These are phyloP conservation scores for Phrynocephalus guinanensis DNA, from an alignment of 2,797 vertebrate species.

Conservation along the genomic window DNA sequence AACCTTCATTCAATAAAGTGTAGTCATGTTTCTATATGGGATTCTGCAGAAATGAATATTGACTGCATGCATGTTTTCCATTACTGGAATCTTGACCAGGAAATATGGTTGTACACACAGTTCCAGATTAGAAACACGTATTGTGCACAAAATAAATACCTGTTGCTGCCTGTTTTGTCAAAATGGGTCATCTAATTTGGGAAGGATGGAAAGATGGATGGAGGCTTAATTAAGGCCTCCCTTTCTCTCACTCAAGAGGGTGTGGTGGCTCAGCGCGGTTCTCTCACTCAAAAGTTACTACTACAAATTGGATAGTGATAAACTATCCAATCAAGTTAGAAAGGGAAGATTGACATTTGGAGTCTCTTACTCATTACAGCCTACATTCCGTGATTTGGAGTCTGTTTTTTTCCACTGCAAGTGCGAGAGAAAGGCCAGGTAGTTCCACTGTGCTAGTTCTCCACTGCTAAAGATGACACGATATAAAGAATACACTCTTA, in stretches of 20 bases:
- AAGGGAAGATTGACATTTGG: no score
- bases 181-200: background rate
- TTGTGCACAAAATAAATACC: no score
- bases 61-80: background rate
- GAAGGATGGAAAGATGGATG: background rate
- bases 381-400: no score
- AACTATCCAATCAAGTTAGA: no score
- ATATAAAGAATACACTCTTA: background rate
- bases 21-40: background rate
- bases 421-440: background rate
- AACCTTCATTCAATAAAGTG: background rate
- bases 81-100: no score
- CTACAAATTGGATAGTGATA: no score
- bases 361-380: no score
- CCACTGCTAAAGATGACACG: background rate
- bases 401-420: background rate
- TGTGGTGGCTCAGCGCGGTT: background rate
- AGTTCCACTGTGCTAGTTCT: background rate
- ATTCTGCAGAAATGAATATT: background rate
- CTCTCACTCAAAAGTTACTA: background rate
- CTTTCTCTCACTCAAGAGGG: background rate
- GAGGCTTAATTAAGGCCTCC: background rate
- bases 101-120: no score
- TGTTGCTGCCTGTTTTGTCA: no score
- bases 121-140: no score